Evolutionary conservation across 2,888 invertebrate genomes (phyloP).

Genomic region (Megalurothrips usitatus): DNA sequence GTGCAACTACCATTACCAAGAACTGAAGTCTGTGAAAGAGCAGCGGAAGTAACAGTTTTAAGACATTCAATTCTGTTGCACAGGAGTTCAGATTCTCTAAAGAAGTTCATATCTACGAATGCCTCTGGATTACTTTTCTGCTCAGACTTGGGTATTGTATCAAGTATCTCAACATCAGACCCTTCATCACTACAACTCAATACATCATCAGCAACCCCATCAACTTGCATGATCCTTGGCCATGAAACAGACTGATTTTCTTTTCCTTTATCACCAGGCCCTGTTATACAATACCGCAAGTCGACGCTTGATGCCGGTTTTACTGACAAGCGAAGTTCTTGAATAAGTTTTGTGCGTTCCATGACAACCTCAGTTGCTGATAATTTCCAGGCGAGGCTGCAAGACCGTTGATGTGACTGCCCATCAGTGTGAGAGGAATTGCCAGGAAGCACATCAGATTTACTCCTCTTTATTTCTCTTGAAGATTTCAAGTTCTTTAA

Average conservation of each 20-base stretch:
- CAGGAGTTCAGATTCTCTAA: neutral
- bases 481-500: constrained; percentile 41
- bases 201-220: constrained; percentile 51
- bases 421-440: constrained; percentile 47
- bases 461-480: constrained; percentile 60
- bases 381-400: constrained; percentile 58
- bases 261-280: neutral
- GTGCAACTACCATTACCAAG: neutral
- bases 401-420: constrained; percentile 57
- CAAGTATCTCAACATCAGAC: neutral
- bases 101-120: neutral
- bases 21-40: neutral
- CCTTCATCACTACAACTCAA: neutral
- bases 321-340: neutral
- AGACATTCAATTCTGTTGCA: constrained; percentile 4
- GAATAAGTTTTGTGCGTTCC: neutral
- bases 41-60: neutral
- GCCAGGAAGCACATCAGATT: constrained; percentile 56
- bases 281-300: neutral
- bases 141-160: neutral
- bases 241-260: neutral
- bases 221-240: constrained; percentile 51
- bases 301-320: neutral
- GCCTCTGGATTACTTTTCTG: neutral
- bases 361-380: neutral